Base-by-base conservation (phyloP, 2,888 invertebrate species). In the Polydrusus pterygomalis region DNA sequence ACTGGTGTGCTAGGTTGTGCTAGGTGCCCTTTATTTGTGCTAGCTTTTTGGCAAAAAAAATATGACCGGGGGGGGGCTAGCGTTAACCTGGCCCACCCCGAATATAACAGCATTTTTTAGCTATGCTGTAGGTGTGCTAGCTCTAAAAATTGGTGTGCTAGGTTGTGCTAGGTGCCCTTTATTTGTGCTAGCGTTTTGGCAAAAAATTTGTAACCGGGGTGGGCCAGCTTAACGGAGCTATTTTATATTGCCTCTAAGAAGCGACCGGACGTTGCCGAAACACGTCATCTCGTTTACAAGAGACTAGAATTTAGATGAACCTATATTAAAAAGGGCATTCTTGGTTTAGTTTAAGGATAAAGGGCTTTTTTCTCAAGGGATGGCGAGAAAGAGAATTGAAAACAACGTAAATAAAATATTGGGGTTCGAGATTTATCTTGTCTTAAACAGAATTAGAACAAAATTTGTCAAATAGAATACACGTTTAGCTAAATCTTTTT, bases 391-490 rank as follows among this genome's bases (percentile, higher is more conserved):
- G 30, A 43, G 64, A 71, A 54, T 64, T 45, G 71, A 64, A 54
- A 71, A 64, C 30, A 71, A 40, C 45, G 38, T 34, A 18, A 71
- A 70, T 71, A 43, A 54, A 64, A 71, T 64, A 71, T 71, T 17
- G 38, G 18, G 49, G 38, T 67, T 18, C 40, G 20, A 54, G 65
- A 54, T 67, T 67, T 67, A 67, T 67, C 67, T 67, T 18, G 54
- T 67, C 30, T 67, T 67, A 47, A 64, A 64, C 47, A 25, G 47
- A 30, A 15, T 47, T 25, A 45, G 45, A 25, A 30, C 10, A 64
- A 63, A 17, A 49, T 49, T 64, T 47, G n/a, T 34, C 15, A 13
- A 47, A 64, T 30, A 64, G 17, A 64, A 64, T 64, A 34, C 20
- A 13, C 13, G 10, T 20, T n/a, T 17, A 13, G 43, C 13, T 43